Evolutionary conservation across 2,797 vertebrate genomes (phyloP), one percentile per base, ranked within the genome.

Genomic region (Florisuga fusca): DNA sequence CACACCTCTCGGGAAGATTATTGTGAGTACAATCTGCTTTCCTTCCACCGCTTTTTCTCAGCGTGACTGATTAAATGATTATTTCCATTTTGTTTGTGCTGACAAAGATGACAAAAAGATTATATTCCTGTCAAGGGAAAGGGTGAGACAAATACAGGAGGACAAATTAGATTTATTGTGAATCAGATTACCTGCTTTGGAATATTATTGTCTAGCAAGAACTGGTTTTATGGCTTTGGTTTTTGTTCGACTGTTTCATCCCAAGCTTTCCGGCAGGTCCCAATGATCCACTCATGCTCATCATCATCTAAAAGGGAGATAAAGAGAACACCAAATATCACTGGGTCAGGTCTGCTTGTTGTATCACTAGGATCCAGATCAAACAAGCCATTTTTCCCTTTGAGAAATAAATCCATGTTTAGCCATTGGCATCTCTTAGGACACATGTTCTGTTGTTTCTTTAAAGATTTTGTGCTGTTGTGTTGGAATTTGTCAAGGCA

Each of bases 241-340:
- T 80, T 78, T 10, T 46, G 81, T 46, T 96, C 93, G n/a, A 27
- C 64, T 17, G 91, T 85, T 74, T 98, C 91, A 19, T 98, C 98
- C 97, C 96, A 97, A 89, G 98, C 98, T 96, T 98, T 99, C 63
- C 98, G 98, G 97, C 99, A 99, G 14, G 97, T 99, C 90, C 77
- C 94, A 87, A 98, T 55, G 69, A 99, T 99, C 99, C 99, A 99
- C 57, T 98, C 98, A 0, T 99, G 99, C 74, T 99, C 99, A 0
- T 98, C 96, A 4, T 99, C 98, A 93, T 99, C 99, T 99, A 96
- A 85, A 90, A 77, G 61, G 72, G 81, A 96, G 87, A 94, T 54
- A 91, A 81, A 86, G 59, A 74, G 67, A 83, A 66, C 16, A 8
- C 64, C 51, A 48, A 83, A 58, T 34, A 48, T 55, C 84, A 69